Percentiles rank a stretch among this genome's conserved stretches.
phyloP scores from a whole-genome alignment of 2,797 vertebrate genomes.

The Cyprinodon diabolis region DNA sequence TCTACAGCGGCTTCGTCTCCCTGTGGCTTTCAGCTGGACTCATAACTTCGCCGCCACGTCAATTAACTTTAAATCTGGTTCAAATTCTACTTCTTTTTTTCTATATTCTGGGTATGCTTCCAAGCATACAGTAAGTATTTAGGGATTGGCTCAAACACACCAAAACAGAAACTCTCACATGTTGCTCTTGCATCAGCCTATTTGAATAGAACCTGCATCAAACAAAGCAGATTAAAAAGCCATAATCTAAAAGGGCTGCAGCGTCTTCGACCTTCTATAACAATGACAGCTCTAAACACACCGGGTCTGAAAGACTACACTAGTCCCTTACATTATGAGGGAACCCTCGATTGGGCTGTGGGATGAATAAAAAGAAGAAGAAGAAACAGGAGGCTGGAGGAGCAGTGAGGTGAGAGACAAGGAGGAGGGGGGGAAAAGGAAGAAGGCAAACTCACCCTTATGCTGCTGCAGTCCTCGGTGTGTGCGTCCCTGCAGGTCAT shows the following conservation, averaged over 20 bases:
- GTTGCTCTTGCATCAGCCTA: conserved; percentile 49
- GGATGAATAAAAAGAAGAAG: conserved; percentile 40
- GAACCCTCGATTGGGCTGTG: conserved; percentile 49
- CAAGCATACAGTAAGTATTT: conserved; percentile 33
- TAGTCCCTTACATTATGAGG: conserved; percentile 61
- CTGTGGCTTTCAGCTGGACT: conserved; percentile 54
- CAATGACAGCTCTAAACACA: conserved; percentile 40
- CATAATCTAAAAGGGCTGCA: conserved; percentile 21
- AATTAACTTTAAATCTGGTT: conserved; percentile 2
- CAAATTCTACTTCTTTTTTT: neutral
- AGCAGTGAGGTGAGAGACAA: conserved; percentile 40
- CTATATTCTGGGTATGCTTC: conserved; percentile 1
- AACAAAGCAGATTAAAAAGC: conserved; percentile 22
- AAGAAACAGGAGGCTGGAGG: conserved; percentile 35
- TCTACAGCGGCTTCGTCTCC: conserved; percentile 55
- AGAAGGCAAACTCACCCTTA: conserved; percentile 74
- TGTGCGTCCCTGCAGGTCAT: conserved; percentile 57
- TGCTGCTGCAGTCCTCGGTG: conserved; percentile 69
- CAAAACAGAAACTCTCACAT: conserved; percentile 58
- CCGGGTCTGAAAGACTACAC: conserved; percentile 43
- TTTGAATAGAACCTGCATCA: conserved; percentile 34
- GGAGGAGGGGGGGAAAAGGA: conserved; percentile 43
- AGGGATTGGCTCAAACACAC: conserved; percentile 49
- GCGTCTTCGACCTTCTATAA: conserved; percentile 19
- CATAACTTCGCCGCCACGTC: conserved; percentile 32